Evolutionary conservation across 2,888 invertebrate genomes (phyloP).

Genomic region (Sinhomidia bicolor): DNA sequence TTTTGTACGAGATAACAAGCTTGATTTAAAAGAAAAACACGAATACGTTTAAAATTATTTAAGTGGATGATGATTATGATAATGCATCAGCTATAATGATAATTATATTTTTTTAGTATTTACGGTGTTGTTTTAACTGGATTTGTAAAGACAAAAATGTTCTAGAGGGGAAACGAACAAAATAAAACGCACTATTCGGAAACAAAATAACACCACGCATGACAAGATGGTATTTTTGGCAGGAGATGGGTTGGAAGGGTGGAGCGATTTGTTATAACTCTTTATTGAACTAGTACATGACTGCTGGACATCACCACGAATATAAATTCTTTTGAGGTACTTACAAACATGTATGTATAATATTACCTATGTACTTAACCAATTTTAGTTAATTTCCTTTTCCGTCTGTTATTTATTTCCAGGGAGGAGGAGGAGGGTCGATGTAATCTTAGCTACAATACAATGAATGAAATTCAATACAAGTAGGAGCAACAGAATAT

Average conservation of each 20-base stretch:
- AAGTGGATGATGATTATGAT: constrained; percentile 52
- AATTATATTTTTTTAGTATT: constrained; percentile 8
- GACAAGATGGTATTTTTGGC: constrained; percentile 43
- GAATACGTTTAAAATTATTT: not conserved
- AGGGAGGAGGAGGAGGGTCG: no score
- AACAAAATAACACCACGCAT: not conserved
- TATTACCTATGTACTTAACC: constrained; percentile 34
- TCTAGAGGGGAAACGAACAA: not conserved
- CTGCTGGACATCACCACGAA: constrained; percentile 25
- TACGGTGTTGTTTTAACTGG: no score
- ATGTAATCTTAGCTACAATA: not conserved
- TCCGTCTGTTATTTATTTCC: constrained; percentile 37
- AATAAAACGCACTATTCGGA: not conserved
- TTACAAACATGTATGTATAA: constrained; percentile 16
- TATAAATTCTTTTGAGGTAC: not conserved
- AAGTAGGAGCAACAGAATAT: not conserved
- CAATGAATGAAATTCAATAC: not conserved
- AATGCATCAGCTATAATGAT: constrained; percentile 21
- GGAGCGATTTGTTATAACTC: constrained; percentile 11
- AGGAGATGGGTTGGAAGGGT: constrained; percentile 38
- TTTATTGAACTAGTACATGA: not conserved
- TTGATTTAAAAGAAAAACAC: not conserved
- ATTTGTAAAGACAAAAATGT: not conserved
- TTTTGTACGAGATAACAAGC: constrained; percentile 55
- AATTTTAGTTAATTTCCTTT: constrained; percentile 49